Conservation (phyloP, 2,113 vertebrate genomes). For the Macaca nemestrina region DNA sequence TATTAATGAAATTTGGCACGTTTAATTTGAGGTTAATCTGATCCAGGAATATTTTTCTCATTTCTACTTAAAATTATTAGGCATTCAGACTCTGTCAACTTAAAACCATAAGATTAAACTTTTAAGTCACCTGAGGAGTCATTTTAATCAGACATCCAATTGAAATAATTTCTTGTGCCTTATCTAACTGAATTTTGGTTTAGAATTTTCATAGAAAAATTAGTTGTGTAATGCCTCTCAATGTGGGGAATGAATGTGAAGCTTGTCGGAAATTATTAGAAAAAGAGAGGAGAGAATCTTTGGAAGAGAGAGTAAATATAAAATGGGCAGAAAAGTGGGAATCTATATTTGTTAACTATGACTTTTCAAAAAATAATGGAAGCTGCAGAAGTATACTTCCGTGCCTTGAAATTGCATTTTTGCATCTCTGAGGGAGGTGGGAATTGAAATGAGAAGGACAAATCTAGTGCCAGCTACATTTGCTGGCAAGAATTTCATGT, state of each 20-base stretch:
- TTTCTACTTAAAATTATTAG: constrained; percentile 32
- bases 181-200: neutral
- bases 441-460: neutral
- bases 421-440: neutral
- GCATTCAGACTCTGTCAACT: neutral
- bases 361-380: neutral
- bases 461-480: neutral
- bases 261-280: neutral
- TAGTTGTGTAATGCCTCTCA: neutral
- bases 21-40: neutral
- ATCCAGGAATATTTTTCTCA: constrained; percentile 28
- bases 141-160: constrained; percentile 5
- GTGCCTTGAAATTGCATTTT: neutral
- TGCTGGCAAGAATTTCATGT: neutral
- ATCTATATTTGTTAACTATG: neutral
- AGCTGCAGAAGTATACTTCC: neutral
- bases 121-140: neutral
- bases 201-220: neutral
- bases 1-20: constrained; percentile 49
- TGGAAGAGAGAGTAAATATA: neutral
- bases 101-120: constrained; percentile 14
- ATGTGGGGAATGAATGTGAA: neutral
- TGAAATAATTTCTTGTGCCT: neutral
- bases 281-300: neutral
- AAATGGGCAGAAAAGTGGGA: neutral